These are phyloP conservation scores for Athalia circularis DNA, from an alignment of 2,888 invertebrate genomes.

Conservation along the genomic window DNA sequence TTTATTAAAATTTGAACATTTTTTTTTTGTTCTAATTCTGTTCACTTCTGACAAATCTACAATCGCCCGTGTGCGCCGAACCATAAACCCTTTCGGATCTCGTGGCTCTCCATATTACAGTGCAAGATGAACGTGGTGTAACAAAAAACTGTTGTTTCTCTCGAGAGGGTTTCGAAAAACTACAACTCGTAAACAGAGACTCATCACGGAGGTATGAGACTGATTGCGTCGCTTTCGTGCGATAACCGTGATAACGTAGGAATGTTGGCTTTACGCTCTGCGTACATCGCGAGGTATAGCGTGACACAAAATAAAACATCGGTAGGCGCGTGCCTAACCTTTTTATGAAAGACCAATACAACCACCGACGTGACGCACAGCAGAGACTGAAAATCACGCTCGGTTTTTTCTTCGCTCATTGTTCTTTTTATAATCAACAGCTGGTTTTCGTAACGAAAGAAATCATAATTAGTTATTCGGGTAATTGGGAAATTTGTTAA, in stretches of 20 bases:
- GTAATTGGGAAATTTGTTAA: neutral
- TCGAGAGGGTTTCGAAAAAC: neutral
- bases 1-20: too few species aligned
- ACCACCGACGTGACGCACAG: neutral
- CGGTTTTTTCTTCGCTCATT: too few species aligned
- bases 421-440: too few species aligned
- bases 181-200: slow-evolving; percentile 29
- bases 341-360: neutral
- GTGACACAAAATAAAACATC: slow-evolving; percentile 14
- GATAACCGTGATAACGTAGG: slow-evolving; percentile 39
- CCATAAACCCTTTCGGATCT: too few species aligned
- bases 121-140: neutral
- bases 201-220: slow-evolving; percentile 41
- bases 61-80: too few species aligned
- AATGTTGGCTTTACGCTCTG: slow-evolving; percentile 35
- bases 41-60: too few species aligned
- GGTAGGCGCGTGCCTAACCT: slow-evolving; percentile 10
- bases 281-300: neutral
- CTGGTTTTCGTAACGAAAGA: too few species aligned
- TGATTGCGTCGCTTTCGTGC: slow-evolving; percentile 28
- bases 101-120: too few species aligned
- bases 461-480: too few species aligned
- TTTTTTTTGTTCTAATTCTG: too few species aligned
- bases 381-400: too few species aligned
- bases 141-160: neutral